Evolutionary conservation across 2,888 invertebrate species (phyloP).

Genomic region (Thereva nobilitata): DNA sequence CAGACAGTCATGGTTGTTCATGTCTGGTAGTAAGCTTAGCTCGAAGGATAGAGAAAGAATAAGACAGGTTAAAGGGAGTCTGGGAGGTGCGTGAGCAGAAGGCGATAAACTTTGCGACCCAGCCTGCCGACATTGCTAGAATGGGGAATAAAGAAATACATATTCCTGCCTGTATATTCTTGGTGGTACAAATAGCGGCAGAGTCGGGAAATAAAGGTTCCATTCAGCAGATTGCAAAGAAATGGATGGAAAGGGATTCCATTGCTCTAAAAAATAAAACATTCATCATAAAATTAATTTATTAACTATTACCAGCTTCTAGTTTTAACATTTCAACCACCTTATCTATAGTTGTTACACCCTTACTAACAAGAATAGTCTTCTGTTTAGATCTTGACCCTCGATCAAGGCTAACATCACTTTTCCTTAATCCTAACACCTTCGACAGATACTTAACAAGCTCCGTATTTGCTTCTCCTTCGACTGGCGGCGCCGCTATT

Average conservation of each 20-base stretch:
- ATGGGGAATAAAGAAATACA: no score
- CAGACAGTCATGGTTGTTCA: no score
- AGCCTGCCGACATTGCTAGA: no score
- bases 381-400: slow-evolving; percentile 66
- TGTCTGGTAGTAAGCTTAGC: no score
- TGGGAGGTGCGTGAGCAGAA: no score
- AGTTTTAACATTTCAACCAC: slow-evolving; percentile 57
- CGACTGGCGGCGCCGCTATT: slow-evolving; percentile 78
- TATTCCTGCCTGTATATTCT: no score
- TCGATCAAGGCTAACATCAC: slow-evolving; percentile 68
- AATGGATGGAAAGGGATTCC: not conserved
- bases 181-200: no score
- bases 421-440: slow-evolving; percentile 71
- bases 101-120: no score
- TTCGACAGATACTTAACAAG: slow-evolving; percentile 72
- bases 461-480: slow-evolving; percentile 80
- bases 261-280: not conserved
- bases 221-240: no score
- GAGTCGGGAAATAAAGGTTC: no score
- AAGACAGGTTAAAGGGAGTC: no score
- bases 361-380: slow-evolving; percentile 60
- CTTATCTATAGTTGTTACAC: slow-evolving; percentile 56
- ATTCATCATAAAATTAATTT: not conserved
- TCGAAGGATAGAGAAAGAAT: no score
- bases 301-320: slow-evolving; percentile 42